Evolutionary conservation across 53 echinoderm and acorn worm species (phyloP).

Genomic region (Antedon mediterranea): DNA sequence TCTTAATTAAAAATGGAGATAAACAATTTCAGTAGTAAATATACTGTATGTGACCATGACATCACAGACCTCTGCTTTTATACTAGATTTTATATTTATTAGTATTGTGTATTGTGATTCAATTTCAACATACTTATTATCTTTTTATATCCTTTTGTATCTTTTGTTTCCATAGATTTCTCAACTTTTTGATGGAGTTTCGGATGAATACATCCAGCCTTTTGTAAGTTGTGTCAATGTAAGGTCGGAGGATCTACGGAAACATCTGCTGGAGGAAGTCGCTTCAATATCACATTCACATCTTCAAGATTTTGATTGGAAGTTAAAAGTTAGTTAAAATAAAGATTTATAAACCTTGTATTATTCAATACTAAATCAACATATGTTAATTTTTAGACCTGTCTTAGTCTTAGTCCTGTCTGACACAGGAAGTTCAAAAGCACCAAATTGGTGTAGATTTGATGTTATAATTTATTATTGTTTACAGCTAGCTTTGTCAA

Average conservation of each 20-base stretch:
- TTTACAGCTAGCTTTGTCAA: slow-evolving; percentile 73
- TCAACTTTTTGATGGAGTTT: slow-evolving; percentile 21
- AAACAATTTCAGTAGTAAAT: no score
- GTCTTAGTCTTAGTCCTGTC: background rate
- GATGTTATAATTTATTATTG: background rate
- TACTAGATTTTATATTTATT: no score
- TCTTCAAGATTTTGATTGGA: slow-evolving; percentile 90
- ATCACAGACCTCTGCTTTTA: no score
- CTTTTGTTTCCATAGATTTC: slow-evolving; percentile 29
- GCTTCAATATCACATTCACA: slow-evolving; percentile 70
- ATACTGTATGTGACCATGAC: no score
- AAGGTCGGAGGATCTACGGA: slow-evolving; percentile 38
- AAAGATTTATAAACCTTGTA: no score
- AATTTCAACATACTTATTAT: background rate
- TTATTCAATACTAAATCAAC: no score
- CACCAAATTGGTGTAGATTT: background rate
- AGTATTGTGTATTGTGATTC: background rate
- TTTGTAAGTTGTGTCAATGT: slow-evolving; percentile 52
- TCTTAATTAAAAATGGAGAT: no score
- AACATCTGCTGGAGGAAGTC: slow-evolving; percentile 38
- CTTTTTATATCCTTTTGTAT: background rate
- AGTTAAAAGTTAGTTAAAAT: slow-evolving; percentile 47
- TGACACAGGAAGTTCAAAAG: background rate
- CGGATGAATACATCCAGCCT: slow-evolving; percentile 28
- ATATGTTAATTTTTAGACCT: background rate